Evolutionary conservation across 2,113 vertebrate genomes (phyloP), one percentile per base, ranked within the genome.

Genomic region (Cettia cetti): DNA sequence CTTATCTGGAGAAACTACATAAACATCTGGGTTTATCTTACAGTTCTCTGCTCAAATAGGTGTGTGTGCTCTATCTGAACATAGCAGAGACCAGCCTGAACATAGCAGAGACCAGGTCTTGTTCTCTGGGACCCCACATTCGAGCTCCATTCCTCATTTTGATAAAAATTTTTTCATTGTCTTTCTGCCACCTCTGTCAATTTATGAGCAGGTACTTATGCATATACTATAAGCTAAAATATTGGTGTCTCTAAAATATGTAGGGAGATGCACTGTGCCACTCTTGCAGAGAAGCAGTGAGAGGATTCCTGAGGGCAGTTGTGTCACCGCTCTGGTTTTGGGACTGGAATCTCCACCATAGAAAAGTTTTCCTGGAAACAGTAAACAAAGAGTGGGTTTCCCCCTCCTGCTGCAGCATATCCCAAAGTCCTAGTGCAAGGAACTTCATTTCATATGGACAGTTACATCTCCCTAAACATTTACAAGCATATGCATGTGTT

Each of bases 281-380:
- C 2, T 82, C 23, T 23, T 44, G 27, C 15, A 71, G 56, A 71
- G 52, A 63, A 78, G 15, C n/a, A 65, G 28, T 60, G 40, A 35
- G 69, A 81, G 31, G 44, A 61, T 50, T 91, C 37, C 35, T 74
- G 15, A 77, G n/a, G 61, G 60, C 16, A 17, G 3, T 63, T 68
- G n/a, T 59, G 39, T 20, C 40, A 52, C n/a, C 50, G 9, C 23
- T 77, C 65, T 82, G 26, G 21, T n/a, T 92, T 52, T 76, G 59
- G 20, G 15, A 45, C 53, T 60, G 40, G 19, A 20, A 75, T 64
- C 33, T 90, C 37, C 4, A 4, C 9, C 0, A 0, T 4, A 70
- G 75, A 50, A n/a, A 69, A 4, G 22, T 6, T 79, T 2, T 70
- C 26, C 49, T 56, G 71, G 44, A 86, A 92, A 47, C 5, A 70